Percentiles rank a stretch among this genome's conserved stretches.
These are phyloP conservation scores for Discoglossus pictus DNA, from an alignment of 2,797 vertebrate species.

Conservation along the genomic window DNA sequence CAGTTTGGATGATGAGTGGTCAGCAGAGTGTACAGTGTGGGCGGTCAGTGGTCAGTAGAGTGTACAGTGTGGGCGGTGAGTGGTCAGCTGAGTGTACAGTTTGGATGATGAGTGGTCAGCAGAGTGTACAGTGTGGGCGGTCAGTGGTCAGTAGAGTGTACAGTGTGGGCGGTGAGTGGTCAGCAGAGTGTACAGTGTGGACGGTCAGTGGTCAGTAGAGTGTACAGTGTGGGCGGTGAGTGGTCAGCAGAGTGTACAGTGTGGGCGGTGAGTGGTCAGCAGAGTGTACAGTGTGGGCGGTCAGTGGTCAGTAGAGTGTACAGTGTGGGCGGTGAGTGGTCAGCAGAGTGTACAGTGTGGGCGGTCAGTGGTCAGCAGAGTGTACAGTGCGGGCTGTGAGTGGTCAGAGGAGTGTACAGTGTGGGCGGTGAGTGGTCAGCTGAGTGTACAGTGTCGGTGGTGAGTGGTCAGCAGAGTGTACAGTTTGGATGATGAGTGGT, in stretches of 20 bases:
- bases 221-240: slow-evolving; percentile 93
- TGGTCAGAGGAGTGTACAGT: slow-evolving; percentile 89
- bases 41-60: slow-evolving; percentile 92
- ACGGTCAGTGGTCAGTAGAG: slow-evolving; percentile 92
- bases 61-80: slow-evolving; percentile 93
- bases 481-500: slow-evolving; percentile 89
- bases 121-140: slow-evolving; percentile 95
- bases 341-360: slow-evolving; percentile 93
- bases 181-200: slow-evolving; percentile 93
- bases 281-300: slow-evolving; percentile 95
- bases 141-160: slow-evolving; percentile 94
- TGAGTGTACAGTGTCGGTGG: slow-evolving; percentile 93
- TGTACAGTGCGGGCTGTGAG: slow-evolving; percentile 93
- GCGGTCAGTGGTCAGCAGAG: slow-evolving; percentile 90
- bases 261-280: slow-evolving; percentile 90
- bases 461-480: slow-evolving; percentile 92
- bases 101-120: slow-evolving; percentile 90
- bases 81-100: slow-evolving; percentile 89
- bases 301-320: slow-evolving; percentile 94
- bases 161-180: slow-evolving; percentile 89
- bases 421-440: slow-evolving; percentile 92
- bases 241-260: slow-evolving; percentile 91
- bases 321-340: slow-evolving; percentile 89
- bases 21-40: slow-evolving; percentile 93
- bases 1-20: slow-evolving; percentile 89